Evolutionary conservation across 2,113 vertebrate genomes (phyloP).

Genomic region (Tachysurus fulvidraco): DNA sequence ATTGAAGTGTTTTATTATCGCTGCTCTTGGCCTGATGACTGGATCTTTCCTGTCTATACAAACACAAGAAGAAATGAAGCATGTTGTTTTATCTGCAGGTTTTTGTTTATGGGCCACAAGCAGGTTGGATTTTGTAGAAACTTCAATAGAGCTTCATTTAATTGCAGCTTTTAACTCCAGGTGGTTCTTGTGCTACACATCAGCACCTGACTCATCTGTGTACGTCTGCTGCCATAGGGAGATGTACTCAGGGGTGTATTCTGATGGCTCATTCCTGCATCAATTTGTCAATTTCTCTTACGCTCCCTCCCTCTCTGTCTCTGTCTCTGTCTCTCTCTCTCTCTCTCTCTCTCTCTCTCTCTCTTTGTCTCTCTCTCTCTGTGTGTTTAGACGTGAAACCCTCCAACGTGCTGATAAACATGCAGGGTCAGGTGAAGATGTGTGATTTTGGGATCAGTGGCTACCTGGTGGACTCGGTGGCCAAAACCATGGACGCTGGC

Average conservation of each 20-base stretch:
- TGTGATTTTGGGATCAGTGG: slow-evolving; percentile 98
- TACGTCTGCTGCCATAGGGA: neutral
- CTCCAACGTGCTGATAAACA: slow-evolving; percentile 95
- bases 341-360: neutral
- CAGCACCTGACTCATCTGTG: neutral
- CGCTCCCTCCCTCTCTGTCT: too few species aligned
- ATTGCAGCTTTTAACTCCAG: neutral
- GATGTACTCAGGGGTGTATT: neutral
- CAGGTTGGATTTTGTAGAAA: neutral
- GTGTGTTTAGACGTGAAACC: slow-evolving; percentile 87
- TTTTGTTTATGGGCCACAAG: neutral
- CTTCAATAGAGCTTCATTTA: neutral
- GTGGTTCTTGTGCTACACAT: neutral
- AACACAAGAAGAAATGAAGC: neutral
- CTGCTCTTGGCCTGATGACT: neutral
- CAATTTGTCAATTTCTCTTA: neutral
- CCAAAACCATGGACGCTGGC: slow-evolving; percentile 95
- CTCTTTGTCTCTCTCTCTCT: too few species aligned
- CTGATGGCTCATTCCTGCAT: neutral
- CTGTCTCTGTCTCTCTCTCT: too few species aligned
- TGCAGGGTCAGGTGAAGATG: slow-evolving; percentile 97
- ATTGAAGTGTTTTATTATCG: neutral
- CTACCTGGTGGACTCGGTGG: slow-evolving; percentile 94
- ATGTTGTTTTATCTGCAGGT: neutral
- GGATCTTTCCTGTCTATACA: neutral